Evolutionary conservation across 2,888 invertebrate species (phyloP), one percentile per base, ranked within the genome.

Genomic region (Lepidocyrtinus sp.): DNA sequence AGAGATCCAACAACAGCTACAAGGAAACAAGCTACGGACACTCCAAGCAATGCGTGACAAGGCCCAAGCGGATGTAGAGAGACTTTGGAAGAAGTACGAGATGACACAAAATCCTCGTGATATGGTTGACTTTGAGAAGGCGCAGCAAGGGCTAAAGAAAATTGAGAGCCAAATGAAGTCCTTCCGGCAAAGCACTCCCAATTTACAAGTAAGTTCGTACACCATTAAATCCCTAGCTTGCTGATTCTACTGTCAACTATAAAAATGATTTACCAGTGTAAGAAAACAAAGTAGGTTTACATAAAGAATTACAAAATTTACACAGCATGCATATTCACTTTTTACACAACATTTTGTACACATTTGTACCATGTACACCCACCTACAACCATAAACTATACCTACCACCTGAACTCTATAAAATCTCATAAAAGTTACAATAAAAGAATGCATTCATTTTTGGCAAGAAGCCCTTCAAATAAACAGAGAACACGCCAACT

Each of bases 101-200:
- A 55, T 61, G 67, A 71, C 84, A 7, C 84, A 84, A 70, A 82
- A 82, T 81, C 81, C 82, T 46, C 81, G 81, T 67, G 86, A 85
- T 73, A 82, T 80, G 81, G 70, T 17, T 46, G 85, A 86, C 45
- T 85, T 85, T 72, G 86, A 86, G 69, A 86, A 84, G 73, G 84
- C 85, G 15, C 84, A 85, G 69, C 83, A 85, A 75, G 80, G 84
- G 27, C 82, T 86, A 5, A 81, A 82, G 65, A 83, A 78, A 64
- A 85, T 86, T 69, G 84, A 86, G 67, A 83, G 82, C 79, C 84
- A 86, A 55, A 85, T 86, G 84, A 85, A 85, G 76, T 79, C 80
- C 17, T 83, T 83, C 75, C 85, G 86, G 45, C 85, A 84, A 45
- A 83, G 82, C 72, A 81, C 84, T 22, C 84, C 85, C 17, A 86